Percentiles rank a stretch among this genome's conserved stretches.
phyloP scores from a whole-genome alignment of 2,888 invertebrate genomes.

The Galerucella nymphaeae region DNA sequence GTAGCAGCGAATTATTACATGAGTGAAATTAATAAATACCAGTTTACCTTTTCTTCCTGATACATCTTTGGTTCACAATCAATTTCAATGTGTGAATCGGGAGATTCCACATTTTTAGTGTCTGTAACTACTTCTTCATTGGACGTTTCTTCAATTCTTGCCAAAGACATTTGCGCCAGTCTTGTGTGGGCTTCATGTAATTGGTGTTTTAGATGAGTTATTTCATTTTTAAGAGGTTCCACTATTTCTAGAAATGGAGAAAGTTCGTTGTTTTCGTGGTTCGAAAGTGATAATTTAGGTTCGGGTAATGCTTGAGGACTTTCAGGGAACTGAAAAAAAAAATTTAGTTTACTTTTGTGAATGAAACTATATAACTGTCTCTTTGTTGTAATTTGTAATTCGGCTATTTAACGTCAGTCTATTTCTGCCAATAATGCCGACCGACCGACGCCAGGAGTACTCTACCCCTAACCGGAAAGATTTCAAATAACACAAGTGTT shows the following conservation, averaged over 20 bases:
- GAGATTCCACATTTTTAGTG: constrained; percentile 56
- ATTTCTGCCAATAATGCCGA: too few relatives aligned
- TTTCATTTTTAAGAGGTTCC: constrained; percentile 62
- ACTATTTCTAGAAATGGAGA: constrained; percentile 59
- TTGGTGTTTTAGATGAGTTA: constrained; percentile 60
- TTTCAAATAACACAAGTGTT: too few relatives aligned
- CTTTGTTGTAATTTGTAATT: too few relatives aligned
- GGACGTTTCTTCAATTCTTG: constrained; percentile 51
- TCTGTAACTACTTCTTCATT: constrained; percentile 49
- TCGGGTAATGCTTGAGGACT: constrained; percentile 64
- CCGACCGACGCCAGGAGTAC: too few relatives aligned
- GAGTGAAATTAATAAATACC: neutral
- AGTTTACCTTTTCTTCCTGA: constrained; percentile 50
- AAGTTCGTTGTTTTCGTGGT: constrained; percentile 58
- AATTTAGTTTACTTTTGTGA: neutral
- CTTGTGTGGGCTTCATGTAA: constrained; percentile 62
- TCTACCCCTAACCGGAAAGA: too few relatives aligned
- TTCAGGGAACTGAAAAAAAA: constrained; percentile 59
- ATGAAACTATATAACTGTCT: too few relatives aligned
- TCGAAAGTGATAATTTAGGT: constrained; percentile 61
- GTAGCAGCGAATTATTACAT: too few relatives aligned
- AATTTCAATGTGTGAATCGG: constrained; percentile 61
- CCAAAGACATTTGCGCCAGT: constrained; percentile 54
- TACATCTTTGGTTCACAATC: constrained; percentile 60
- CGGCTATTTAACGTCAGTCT: too few relatives aligned